Percentiles rank a stretch among this genome's conserved stretches.
Conservation (phyloP, 2,797 vertebrate genomes). For the Propithecus perrieri region DNA sequence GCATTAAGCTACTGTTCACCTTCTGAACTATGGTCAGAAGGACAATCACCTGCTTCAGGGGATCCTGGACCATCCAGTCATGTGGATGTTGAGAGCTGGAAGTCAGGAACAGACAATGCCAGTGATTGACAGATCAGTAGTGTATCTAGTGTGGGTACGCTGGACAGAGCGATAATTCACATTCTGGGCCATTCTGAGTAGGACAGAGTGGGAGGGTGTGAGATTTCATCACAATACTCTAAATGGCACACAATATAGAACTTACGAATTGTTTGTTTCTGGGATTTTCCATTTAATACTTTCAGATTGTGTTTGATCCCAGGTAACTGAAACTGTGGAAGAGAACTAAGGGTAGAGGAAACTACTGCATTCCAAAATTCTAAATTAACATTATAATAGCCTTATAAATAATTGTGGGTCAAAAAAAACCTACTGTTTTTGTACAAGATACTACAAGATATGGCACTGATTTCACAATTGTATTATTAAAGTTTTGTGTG, state of each 20-base stretch:
- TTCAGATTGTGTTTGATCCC: background rate
- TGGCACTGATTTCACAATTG: background rate
- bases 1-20: background rate
- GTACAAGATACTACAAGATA: background rate
- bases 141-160: background rate
- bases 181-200: background rate
- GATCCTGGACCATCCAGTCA: background rate
- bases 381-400: background rate
- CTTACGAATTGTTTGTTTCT: background rate
- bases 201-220: background rate
- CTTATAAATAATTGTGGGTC: background rate
- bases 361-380: background rate
- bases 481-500: constrained; percentile 9
- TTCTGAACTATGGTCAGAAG: background rate
- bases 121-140: background rate
- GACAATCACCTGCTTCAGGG: background rate
- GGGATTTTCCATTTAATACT: background rate
- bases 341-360: background rate
- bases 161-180: background rate
- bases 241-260: background rate
- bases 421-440: background rate
- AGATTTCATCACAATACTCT: background rate
- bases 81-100: background rate
- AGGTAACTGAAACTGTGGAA: background rate
- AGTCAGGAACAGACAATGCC: background rate